These are phyloP conservation scores for Austrofundulus limnaeus DNA, from an alignment of 2,113 vertebrate species.

Conservation along the genomic window DNA sequence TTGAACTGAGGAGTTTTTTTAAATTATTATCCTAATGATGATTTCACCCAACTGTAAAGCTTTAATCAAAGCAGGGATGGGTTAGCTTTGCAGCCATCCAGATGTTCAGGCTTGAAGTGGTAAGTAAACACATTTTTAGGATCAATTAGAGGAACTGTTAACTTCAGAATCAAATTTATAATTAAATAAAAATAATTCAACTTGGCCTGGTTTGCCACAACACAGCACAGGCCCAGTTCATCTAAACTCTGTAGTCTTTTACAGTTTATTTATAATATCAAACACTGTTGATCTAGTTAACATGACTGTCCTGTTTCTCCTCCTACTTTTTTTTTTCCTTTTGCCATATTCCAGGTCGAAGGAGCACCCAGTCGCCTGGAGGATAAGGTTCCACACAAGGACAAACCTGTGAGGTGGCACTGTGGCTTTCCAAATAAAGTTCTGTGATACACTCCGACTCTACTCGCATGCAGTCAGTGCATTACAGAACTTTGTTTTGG, in stretches of 20 bases:
- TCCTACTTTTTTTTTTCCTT: slow-evolving; percentile 40
- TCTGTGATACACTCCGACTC: slow-evolving; percentile 86
- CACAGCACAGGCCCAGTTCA: slow-evolving; percentile 45
- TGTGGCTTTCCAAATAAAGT: slow-evolving; percentile 85
- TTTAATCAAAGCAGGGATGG: slow-evolving; percentile 43
- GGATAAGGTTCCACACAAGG: slow-evolving; percentile 60
- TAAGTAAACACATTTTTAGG: slow-evolving; percentile 29
- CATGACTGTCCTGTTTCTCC: slow-evolving; percentile 32
- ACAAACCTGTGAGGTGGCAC: slow-evolving; percentile 73
- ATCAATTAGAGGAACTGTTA: slow-evolving; percentile 1
- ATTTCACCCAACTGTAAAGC: slow-evolving; percentile 36
- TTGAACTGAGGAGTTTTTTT: slow-evolving; percentile 47
- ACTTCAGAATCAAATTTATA: neutral
- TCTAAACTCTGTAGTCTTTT: no score
- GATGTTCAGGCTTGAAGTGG: slow-evolving; percentile 48
- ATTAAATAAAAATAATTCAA: slow-evolving; percentile 31
- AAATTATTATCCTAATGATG: slow-evolving; percentile 21
- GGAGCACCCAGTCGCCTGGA: slow-evolving; percentile 52
- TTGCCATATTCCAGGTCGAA: slow-evolving; percentile 59
- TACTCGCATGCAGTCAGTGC: slow-evolving; percentile 83
- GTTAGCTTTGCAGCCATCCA: slow-evolving; percentile 64
- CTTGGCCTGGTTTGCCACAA: slow-evolving; percentile 41
- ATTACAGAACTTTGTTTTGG: slow-evolving; percentile 89
- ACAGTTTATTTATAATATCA: slow-evolving; percentile 11
- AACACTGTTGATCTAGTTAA: slow-evolving; percentile 10